These are phyloP conservation scores for Hydraecia micacea DNA, from an alignment of 2,888 invertebrate species.

Conservation along the genomic window DNA sequence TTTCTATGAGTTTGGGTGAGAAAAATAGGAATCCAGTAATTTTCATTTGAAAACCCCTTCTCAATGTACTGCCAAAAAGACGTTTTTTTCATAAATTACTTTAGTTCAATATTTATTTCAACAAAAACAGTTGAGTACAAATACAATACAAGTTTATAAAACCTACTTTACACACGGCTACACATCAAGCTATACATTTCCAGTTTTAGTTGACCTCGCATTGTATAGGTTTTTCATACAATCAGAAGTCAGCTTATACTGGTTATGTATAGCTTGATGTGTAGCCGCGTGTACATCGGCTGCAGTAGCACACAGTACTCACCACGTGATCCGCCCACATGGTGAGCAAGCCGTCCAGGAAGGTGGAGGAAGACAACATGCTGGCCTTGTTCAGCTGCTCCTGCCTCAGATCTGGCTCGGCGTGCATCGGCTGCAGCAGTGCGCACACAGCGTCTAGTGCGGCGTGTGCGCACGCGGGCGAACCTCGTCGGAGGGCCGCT, in stretches of 20 bases:
- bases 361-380: conserved; percentile 96
- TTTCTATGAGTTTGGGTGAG: background rate
- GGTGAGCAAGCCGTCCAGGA: conserved; percentile 97
- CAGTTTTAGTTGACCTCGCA: too few relatives aligned
- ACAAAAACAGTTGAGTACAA: background rate
- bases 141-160: background rate
- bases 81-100: background rate
- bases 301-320: conserved; percentile 9
- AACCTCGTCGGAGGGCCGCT: conserved; percentile 95
- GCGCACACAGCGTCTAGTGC: conserved; percentile 99
- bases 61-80: background rate
- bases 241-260: too few relatives aligned
- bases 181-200: too few relatives aligned
- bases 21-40: background rate
- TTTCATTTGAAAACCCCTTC: background rate
- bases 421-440: conserved; percentile 99
- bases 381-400: conserved; percentile 99
- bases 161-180: too few relatives aligned
- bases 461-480: conserved; percentile 97
- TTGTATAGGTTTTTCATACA: too few relatives aligned
- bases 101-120: background rate
- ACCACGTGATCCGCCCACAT: conserved; percentile 99
- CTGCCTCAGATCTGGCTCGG: conserved; percentile 98
- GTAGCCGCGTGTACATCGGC: background rate
- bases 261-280: too few relatives aligned